Evolutionary conservation across 2,113 vertebrate genomes (phyloP).

Genomic region (Turdus rufiventris): DNA sequence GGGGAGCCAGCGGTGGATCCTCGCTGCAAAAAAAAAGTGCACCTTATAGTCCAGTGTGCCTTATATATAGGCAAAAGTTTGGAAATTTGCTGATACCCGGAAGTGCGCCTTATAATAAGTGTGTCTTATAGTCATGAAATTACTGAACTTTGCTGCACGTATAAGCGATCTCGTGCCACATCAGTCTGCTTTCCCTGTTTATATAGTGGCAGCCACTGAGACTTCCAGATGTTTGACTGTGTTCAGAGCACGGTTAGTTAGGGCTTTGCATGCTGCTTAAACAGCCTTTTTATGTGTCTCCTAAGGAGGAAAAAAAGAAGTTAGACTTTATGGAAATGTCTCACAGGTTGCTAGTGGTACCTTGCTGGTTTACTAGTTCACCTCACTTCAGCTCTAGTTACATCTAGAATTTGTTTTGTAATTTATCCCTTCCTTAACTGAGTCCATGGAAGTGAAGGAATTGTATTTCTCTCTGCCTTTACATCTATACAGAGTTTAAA

Average conservation of each 20-base stretch:
- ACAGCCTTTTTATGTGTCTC: neutral
- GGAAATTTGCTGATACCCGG: no score
- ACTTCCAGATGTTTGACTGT: neutral
- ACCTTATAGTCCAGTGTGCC: no score
- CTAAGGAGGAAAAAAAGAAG: neutral
- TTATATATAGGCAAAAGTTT: no score
- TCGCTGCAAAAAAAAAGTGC: no score
- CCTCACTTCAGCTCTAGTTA: neutral
- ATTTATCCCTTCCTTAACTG: neutral
- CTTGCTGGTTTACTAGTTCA: neutral
- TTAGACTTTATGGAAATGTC: neutral
- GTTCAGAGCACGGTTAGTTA: neutral
- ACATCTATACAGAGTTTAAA: neutral
- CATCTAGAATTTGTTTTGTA: slow-evolving; percentile 3
- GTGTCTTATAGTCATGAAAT: no score
- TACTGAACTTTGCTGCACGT: neutral
- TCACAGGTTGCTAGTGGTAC: neutral
- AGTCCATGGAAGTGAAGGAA: neutral
- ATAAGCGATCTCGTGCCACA: neutral
- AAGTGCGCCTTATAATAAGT: no score
- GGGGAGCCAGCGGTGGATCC: no score
- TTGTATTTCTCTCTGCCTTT: neutral
- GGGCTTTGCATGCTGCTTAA: neutral
- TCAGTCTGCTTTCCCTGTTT: neutral
- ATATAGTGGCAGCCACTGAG: neutral